Conservation (phyloP, 2,888 invertebrate genomes). For the Himalopsyche kuldschensis region DNA sequence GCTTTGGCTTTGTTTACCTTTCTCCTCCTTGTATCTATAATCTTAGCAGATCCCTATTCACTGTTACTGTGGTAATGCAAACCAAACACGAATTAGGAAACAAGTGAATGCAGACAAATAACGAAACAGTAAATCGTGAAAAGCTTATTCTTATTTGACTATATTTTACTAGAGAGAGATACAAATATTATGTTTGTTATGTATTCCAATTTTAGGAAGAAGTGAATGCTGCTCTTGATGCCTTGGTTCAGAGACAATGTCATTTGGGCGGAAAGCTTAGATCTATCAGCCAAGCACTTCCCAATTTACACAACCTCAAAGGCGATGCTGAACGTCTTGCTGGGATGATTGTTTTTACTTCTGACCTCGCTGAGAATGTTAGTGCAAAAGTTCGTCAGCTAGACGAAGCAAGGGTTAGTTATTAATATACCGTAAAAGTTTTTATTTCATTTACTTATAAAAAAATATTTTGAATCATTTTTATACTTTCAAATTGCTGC, state of each 20-base stretch:
- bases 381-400: conserved; percentile 93
- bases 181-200: background rate
- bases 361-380: conserved; percentile 87
- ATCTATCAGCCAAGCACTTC: conserved; percentile 77
- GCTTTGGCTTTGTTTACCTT: too few relatives aligned
- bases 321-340: conserved; percentile 79
- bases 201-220: conserved; percentile 58
- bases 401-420: conserved; percentile 83
- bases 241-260: conserved; percentile 72
- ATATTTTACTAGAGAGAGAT: too few relatives aligned
- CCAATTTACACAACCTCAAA: conserved; percentile 76
- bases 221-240: conserved; percentile 70
- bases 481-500: background rate
- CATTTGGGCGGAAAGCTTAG: conserved; percentile 79
- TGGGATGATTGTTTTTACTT: conserved; percentile 84
- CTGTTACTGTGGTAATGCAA: too few relatives aligned
- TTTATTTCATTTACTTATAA: background rate
- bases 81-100: too few relatives aligned
- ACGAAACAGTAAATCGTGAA: too few relatives aligned
- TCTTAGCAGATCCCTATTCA: too few relatives aligned
- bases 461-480: background rate
- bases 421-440: background rate
- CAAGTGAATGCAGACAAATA: too few relatives aligned
- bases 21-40: too few relatives aligned
- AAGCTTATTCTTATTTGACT: too few relatives aligned